These are phyloP conservation scores for Philereme transversata DNA, from an alignment of 2,888 invertebrate species.

Conservation along the genomic window DNA sequence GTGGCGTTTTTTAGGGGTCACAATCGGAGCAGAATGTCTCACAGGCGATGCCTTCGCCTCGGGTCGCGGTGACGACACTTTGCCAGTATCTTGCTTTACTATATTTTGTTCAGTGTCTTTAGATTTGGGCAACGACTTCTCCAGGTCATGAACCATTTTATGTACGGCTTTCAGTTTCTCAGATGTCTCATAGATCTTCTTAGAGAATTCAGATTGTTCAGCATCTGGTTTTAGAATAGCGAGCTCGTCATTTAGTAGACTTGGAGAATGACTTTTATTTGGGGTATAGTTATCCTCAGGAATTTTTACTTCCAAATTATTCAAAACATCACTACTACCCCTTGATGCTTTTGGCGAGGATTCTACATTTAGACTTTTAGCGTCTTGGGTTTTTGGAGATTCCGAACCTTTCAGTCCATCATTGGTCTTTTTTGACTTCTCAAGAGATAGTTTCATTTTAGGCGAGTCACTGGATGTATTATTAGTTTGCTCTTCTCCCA, in stretches of 20 bases:
- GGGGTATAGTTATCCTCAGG: constrained; percentile 50
- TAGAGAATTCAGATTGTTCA: constrained; percentile 77
- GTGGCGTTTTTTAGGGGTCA: constrained; percentile 90
- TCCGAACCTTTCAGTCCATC: constrained; percentile 57
- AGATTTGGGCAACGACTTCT: constrained; percentile 72
- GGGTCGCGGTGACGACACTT: constrained; percentile 66
- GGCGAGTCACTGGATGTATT: constrained; percentile 63
- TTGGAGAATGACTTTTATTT: constrained; percentile 51
- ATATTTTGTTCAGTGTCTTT: constrained; percentile 66
- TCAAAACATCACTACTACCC: constrained; percentile 42
- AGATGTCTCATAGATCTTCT: constrained; percentile 78
- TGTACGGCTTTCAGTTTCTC: constrained; percentile 79
- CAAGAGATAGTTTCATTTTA: constrained; percentile 59
- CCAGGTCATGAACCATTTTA: constrained; percentile 76
- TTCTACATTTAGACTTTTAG: constrained; percentile 50
- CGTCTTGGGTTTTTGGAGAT: constrained; percentile 45
- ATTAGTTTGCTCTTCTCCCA: constrained; percentile 69
- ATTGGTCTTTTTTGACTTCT: constrained; percentile 65
- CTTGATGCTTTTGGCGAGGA: constrained; percentile 49
- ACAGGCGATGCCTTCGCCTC: constrained; percentile 67
- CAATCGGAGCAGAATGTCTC: constrained; percentile 76
- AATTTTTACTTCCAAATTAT: constrained; percentile 50
- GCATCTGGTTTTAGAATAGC: constrained; percentile 66
- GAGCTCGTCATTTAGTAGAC: constrained; percentile 61
- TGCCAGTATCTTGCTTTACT: constrained; percentile 60